Evolutionary conservation across 2,888 invertebrate genomes (phyloP), one percentile per base, ranked within the genome.

Genomic region (Drosophila kanekoi): DNA sequence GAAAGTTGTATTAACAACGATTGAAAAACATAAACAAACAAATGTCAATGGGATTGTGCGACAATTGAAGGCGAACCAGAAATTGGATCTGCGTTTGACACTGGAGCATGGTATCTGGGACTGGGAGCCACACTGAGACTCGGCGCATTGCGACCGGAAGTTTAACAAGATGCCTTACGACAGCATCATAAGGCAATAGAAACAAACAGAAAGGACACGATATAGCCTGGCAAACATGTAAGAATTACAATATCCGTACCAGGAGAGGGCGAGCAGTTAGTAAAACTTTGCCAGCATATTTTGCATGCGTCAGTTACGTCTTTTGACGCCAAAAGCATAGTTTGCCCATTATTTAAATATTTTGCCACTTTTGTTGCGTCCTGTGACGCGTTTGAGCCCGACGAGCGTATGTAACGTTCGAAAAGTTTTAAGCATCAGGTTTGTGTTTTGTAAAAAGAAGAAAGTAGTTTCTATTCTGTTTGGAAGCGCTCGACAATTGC

Each of bases 1-100:
- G 32, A 88, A 82, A 80, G 73, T 88, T 83, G 78, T 43, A 81
- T 56, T 70, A 81, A 88, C 84, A 82, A 86, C 73, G 63, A 71
- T 88, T 74, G 69, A 67, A 86, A 80, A 82, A 86, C 84, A 88
- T 86, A 88, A 82, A 86, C 88, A 82, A 88, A 73, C 87, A 69
- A 80, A 77, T 66, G 78, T 71, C 83, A 82, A 79, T 70, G 60
- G 57, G 49, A 66, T 71, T 67, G 68, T 68, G 86, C 65, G 40
- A 70, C 37, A 60, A 69, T 69, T 37, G 48, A n/a, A 52, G 33
- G 9, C 5, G 10, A 43, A 16, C 45, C 33, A 14, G 33, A 20
- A 38, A 41, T 62, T 49, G 61, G 18, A 9, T 58, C 28, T 43
- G 47, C 18, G 16, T 9, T n/a, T 49, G 45, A 10, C 16, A 59